These are phyloP conservation scores for Aphidius ervi DNA, from an alignment of 1,140 invertebrate species.

Conservation along the genomic window DNA sequence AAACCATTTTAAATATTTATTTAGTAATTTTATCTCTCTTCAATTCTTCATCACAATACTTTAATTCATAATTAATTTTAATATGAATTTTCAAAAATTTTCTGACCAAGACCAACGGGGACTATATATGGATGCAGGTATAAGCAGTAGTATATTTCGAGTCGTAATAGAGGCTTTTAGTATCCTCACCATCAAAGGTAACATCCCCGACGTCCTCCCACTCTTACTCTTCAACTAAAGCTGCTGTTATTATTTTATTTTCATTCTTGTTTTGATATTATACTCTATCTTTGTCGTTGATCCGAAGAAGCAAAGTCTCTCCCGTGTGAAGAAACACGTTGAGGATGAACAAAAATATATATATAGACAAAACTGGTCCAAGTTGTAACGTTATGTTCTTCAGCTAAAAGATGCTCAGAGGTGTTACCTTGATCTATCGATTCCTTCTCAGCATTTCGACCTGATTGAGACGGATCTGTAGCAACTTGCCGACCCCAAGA, in stretches of 20 bases:
- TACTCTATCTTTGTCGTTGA: conserved; percentile 7
- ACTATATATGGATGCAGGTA: too few relatives aligned
- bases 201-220: conserved; percentile 28
- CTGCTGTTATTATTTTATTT: conserved; percentile 2
- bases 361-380: too few relatives aligned
- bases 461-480: conserved; percentile 39
- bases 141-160: too few relatives aligned
- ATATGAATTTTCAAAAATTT: too few relatives aligned
- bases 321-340: too few relatives aligned
- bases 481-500: conserved; percentile 9
- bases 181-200: conserved; percentile 41
- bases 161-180: conserved; percentile 38
- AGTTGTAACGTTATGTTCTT: too few relatives aligned
- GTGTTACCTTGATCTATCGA: conserved; percentile 46
- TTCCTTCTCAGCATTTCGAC: conserved; percentile 34
- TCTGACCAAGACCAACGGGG: too few relatives aligned
- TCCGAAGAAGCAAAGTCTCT: not conserved
- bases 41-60: too few relatives aligned
- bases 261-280: conserved; percentile 14
- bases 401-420: conserved; percentile 17
- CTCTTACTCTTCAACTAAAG: conserved; percentile 14
- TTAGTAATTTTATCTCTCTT: too few relatives aligned
- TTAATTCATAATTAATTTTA: too few relatives aligned
- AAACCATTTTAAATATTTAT: too few relatives aligned
- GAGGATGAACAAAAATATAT: not conserved